Conservation (phyloP, 64 coral and sea anemone species). For the Pocillopora verrucosa region DNA sequence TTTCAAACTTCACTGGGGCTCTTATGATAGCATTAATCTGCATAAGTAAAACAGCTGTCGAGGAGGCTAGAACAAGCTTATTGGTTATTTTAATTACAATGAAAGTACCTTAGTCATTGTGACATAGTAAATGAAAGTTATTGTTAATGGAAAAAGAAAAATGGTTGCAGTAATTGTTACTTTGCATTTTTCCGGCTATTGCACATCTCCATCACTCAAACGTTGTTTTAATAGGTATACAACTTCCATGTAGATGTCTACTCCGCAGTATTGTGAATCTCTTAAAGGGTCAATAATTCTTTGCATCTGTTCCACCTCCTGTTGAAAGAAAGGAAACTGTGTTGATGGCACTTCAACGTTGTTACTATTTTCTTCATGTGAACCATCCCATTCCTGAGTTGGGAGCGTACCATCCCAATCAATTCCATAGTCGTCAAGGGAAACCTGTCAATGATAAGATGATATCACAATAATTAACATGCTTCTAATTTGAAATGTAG, state of each 20-base stretch:
- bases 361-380: neutral
- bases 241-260: constrained; percentile 25
- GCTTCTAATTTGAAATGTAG: too few species aligned
- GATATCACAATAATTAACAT: too few species aligned
- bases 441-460: neutral
- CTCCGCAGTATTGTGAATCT: constrained; percentile 3
- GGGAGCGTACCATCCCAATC: constrained; percentile 12
- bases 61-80: too few species aligned
- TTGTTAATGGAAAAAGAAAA: too few species aligned
- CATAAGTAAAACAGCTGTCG: too few species aligned
- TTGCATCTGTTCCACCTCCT: neutral
- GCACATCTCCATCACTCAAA: neutral
- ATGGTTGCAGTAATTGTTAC: too few species aligned
- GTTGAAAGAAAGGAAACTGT: neutral
- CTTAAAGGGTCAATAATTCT: constrained; percentile 19
- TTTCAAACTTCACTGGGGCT: too few species aligned
- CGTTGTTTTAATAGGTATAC: neutral
- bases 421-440: constrained; percentile 2
- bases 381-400: constrained; percentile 26
- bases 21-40: too few species aligned
- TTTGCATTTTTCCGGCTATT: too few species aligned
- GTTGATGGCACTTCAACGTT: constrained; percentile 11
- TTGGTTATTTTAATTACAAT: too few species aligned
- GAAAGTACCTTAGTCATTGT: too few species aligned
- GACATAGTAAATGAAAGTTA: too few species aligned